Base-by-base conservation (phyloP, 2,888 invertebrate species). In the Xestia xanthographa region DNA sequence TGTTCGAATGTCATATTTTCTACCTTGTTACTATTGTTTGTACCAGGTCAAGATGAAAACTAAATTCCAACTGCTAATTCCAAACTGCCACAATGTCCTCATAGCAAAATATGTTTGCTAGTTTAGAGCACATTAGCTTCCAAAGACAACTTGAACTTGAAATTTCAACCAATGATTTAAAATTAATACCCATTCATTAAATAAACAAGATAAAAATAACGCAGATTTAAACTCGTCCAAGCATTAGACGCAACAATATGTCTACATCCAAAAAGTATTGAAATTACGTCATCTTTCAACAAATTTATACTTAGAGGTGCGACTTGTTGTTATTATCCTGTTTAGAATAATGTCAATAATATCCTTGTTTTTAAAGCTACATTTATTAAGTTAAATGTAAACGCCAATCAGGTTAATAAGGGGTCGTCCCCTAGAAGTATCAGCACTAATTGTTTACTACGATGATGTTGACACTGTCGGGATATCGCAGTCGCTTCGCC, bases 71-170 rank as follows among this genome's bases (percentile, higher is more conserved):
- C 20, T 29, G 45, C 50, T 56, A 77, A 78, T 75, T 72, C 58
- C 58, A 56, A 69, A 79, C 79, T 82, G 34, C 79, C 45, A 60
- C 58, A 78, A 85, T 82, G 83, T 43, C 5, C 3, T 8, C 75
- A 84, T 78, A 82, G 79, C 67, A 56, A 34, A 62, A n/a, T n/a
- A n/a, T 83, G 74, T 67, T 74, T 70, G 72, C 45, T 63, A 79
- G 70, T 82, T 67, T 60, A 34, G 2, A 34, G 34, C 41, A 29
- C 34, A 78, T 78, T 75, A 73, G 65, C 62, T 48, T 20, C 9
- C 20, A 26, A 29, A 66, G 70, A 38, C n/a, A 34, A 34, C 12
- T 53, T 48, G 12, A 50, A 69, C 22, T 60, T 68, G 9, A 66
- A 66, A 45, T 34, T 2, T 12, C 12, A 8, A 66, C n/a, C 60